Conservation (phyloP, 2,113 vertebrate species). For the Camelus bactrianus region DNA sequence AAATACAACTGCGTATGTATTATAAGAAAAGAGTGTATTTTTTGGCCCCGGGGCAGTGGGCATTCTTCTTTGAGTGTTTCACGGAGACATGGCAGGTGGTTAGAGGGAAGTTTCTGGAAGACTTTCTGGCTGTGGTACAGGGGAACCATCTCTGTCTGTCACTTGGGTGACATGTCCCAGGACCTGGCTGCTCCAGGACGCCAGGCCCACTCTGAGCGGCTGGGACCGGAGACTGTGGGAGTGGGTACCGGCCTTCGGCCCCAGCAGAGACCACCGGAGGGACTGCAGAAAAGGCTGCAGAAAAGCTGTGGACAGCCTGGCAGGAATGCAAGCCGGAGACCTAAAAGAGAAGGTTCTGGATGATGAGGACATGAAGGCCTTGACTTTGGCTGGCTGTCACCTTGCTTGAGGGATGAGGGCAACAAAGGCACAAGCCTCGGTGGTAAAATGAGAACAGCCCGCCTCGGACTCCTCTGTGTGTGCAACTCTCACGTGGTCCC, state of each 20-base stretch:
- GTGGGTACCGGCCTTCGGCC: background rate
- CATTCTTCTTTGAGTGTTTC: background rate
- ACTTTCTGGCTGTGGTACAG: background rate
- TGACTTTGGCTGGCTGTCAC: background rate
- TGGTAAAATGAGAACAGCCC: background rate
- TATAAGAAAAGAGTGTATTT: background rate
- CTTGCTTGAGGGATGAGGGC: background rate
- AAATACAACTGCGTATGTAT: background rate
- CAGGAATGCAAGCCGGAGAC: background rate
- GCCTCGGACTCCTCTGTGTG: background rate
- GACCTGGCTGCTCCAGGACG: background rate
- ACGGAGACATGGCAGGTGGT: fast-evolving
- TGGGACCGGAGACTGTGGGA: fast-evolving
- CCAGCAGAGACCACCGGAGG: background rate
- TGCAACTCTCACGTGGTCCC: fast-evolving
- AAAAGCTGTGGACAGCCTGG: background rate
- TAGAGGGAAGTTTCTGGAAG: background rate
- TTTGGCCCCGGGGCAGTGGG: background rate
- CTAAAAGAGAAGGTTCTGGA: background rate
- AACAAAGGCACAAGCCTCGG: background rate
- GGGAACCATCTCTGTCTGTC: background rate
- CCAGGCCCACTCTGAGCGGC: background rate
- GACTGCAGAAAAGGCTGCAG: background rate
- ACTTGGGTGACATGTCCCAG: background rate
- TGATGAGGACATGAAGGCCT: no score